Conservation (phyloP, 2,113 vertebrate genomes). For the Pelobates fuscus region DNA sequence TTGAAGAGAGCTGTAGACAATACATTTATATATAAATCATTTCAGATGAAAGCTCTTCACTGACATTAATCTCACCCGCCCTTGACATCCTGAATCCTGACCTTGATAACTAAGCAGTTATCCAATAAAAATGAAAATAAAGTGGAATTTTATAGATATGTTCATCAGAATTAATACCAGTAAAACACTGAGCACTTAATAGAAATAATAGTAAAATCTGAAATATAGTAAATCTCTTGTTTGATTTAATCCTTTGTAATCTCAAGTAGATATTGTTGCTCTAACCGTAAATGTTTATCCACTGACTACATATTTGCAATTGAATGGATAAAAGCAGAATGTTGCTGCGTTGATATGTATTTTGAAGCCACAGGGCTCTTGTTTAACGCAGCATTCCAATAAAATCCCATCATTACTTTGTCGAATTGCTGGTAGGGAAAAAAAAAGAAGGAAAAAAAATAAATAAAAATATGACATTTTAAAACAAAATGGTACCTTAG, state of each 20-base stretch:
- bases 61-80: constrained; percentile 4
- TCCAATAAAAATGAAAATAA: constrained; percentile 6
- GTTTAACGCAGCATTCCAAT: constrained; percentile 21
- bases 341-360: not conserved
- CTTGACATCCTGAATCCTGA: constrained; percentile 3
- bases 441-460: not conserved
- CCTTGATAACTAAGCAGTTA: not conserved
- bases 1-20: not conserved
- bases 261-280: not conserved
- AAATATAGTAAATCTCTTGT: not conserved
- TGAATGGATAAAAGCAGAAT: not conserved
- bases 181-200: not conserved
- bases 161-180: not conserved
- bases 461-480: constrained; percentile 10
- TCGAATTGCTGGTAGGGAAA: constrained; percentile 19
- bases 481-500: constrained; percentile 35
- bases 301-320: constrained; percentile 26
- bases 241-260: constrained; percentile 14
- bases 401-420: constrained; percentile 35
- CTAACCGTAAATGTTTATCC: constrained; percentile 23
- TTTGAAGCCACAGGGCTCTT: constrained; percentile 24
- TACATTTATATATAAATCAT: not conserved
- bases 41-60: not conserved
- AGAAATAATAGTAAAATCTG: not conserved
- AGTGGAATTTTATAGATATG: not conserved